A percentile compares a stretch with the other conserved stretches of the same genome.
Evolutionary conservation across 2,797 vertebrate genomes (phyloP).

Genomic region (Phyllotis vaccarum): DNA sequence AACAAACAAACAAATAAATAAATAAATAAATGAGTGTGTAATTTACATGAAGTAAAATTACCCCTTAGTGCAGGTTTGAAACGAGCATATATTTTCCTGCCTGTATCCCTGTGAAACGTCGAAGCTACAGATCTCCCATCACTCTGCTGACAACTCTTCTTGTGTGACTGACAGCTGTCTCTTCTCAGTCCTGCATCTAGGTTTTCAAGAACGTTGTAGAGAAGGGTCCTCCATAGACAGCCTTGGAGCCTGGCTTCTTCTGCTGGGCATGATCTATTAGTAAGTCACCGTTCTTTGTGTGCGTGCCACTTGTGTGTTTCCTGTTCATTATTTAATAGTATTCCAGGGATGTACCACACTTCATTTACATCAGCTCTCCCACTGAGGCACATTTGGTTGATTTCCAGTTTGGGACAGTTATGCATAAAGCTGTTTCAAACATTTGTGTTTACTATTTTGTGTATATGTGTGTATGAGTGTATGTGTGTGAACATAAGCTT

Average conservation of each 20-base stretch:
- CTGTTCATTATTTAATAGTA: neutral
- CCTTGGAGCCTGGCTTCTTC: neutral
- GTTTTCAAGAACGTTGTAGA: neutral
- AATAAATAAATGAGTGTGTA: constrained; percentile 4
- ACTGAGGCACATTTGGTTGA: neutral
- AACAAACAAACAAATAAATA: neutral
- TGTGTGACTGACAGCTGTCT: neutral
- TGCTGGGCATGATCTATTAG: neutral
- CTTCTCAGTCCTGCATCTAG: neutral
- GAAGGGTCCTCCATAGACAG: neutral
- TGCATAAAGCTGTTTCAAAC: neutral
- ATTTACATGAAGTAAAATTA: neutral
- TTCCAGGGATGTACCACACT: neutral
- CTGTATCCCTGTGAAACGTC: neutral
- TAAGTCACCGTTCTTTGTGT: neutral
- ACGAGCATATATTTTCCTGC: neutral
- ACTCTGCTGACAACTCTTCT: neutral
- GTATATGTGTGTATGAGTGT: neutral
- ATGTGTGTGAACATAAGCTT: neutral
- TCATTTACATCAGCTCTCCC: neutral
- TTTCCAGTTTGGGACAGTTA: constrained; percentile 35
- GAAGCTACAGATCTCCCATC: neutral
- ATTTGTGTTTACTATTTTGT: constrained; percentile 21
- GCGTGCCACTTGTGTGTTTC: neutral
- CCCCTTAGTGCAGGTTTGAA: neutral